Percentiles rank a stretch among this genome's conserved stretches.
Conservation (phyloP, 2,113 vertebrate species). For the Lates calcarifer region DNA sequence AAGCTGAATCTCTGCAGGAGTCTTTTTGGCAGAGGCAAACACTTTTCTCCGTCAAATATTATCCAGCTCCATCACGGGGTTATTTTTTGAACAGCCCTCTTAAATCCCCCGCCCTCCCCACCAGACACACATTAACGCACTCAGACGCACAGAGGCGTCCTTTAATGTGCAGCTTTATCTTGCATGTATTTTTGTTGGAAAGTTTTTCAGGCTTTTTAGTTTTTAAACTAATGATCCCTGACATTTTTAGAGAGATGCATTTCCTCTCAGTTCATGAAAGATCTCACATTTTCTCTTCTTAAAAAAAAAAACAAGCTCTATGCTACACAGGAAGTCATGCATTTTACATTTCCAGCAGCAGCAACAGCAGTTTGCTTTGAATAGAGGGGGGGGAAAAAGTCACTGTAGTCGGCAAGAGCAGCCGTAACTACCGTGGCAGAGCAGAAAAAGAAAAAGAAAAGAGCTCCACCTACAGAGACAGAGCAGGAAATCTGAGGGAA, state of each 20-base stretch:
- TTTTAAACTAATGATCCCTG: constrained; percentile 2
- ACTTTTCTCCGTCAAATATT: constrained; percentile 5
- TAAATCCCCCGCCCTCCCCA: neutral
- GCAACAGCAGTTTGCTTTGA: constrained; percentile 38
- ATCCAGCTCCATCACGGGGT: neutral
- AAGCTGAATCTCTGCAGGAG: constrained; percentile 18
- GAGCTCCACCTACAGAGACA: constrained; percentile 32
- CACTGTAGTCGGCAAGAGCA: constrained; percentile 20
- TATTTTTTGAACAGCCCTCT: neutral
- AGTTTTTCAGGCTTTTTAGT: neutral
- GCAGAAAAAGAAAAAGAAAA: constrained; percentile 24
- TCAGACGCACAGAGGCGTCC: neutral
- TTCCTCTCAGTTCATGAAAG: constrained; percentile 14
- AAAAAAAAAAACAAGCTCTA: neutral
- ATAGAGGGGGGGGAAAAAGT: constrained; percentile 29
- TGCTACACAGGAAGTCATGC: constrained; percentile 35
- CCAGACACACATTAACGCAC: neutral
- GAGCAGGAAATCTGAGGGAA: constrained; percentile 4
- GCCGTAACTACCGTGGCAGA: neutral
- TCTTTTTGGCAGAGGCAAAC: constrained; percentile 6
- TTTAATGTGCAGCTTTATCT: neutral
- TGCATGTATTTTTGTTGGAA: neutral
- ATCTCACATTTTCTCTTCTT: neutral
- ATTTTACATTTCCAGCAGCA: constrained; percentile 38
- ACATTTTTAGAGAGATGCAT: neutral